Conservation (phyloP, 2,888 invertebrate species). For the Pecten maximus region DNA sequence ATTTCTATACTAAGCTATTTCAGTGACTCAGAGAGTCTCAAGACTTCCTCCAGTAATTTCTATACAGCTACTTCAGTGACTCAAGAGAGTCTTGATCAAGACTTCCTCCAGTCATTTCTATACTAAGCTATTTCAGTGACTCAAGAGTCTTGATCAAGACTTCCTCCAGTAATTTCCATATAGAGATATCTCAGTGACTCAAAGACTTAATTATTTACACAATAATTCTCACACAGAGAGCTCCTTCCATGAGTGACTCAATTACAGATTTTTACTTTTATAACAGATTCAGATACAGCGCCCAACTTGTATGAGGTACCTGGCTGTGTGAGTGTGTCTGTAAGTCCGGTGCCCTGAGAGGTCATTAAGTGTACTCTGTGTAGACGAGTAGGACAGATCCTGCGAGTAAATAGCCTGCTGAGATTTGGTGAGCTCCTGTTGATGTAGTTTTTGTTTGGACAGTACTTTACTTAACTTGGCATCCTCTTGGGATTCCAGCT, state of each 20-base stretch:
- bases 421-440: conserved; percentile 83
- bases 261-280: too few relatives aligned
- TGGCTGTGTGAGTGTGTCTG: background rate
- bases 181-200: background rate
- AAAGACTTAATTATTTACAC: background rate
- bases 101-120: too few relatives aligned
- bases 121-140: background rate
- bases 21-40: background rate
- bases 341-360: background rate
- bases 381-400: background rate
- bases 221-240: background rate
- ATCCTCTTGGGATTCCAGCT: conserved; percentile 93
- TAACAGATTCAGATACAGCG: background rate
- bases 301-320: background rate
- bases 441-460: conserved; percentile 95
- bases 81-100: too few relatives aligned
- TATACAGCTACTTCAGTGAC: background rate
- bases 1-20: background rate
- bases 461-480: conserved; percentile 92
- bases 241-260: background rate
- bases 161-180: background rate
- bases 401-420: conserved; percentile 4
- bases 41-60: background rate
- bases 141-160: background rate
- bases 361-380: background rate